A percentile compares a stretch with the other conserved stretches of the same genome.
Conservation (phyloP, 2,888 invertebrate genomes). For the Agrochola litura region DNA sequence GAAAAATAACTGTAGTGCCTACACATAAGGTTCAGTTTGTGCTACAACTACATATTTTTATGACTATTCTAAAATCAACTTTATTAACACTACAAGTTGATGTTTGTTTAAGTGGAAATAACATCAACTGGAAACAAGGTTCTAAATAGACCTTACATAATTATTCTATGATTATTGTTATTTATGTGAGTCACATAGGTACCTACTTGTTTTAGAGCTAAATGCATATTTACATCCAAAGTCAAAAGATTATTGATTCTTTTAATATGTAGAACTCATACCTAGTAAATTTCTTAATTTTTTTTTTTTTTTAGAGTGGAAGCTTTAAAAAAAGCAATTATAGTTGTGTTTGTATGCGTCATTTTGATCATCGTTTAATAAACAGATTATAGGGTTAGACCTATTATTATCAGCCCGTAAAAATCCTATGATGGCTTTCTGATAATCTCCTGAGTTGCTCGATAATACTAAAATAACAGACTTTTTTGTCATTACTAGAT, state of each 20-base stretch:
- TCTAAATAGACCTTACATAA: too few relatives aligned
- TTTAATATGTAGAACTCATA: background rate
- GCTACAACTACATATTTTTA: too few relatives aligned
- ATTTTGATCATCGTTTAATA: too few relatives aligned
- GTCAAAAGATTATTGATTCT: background rate
- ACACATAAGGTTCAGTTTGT: too few relatives aligned
- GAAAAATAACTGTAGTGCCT: too few relatives aligned
- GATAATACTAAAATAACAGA: background rate
- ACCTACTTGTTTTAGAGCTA: background rate
- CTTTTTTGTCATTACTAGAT: background rate
- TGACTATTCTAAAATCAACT: too few relatives aligned
- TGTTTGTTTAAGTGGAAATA: too few relatives aligned
- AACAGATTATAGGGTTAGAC: background rate
- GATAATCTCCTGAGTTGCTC: background rate
- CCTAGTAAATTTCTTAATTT: background rate
- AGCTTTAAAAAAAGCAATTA: background rate
- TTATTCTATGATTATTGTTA: background rate
- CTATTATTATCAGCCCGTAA: background rate
- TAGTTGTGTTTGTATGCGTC: background rate
- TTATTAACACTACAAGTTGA: too few relatives aligned
- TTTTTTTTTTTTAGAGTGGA: background rate
- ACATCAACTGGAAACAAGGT: too few relatives aligned
- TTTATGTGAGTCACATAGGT: background rate
- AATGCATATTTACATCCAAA: background rate
- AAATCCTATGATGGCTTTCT: background rate